These are phyloP conservation scores for Vimba vimba DNA, from an alignment of 2,113 vertebrate species.

Conservation along the genomic window DNA sequence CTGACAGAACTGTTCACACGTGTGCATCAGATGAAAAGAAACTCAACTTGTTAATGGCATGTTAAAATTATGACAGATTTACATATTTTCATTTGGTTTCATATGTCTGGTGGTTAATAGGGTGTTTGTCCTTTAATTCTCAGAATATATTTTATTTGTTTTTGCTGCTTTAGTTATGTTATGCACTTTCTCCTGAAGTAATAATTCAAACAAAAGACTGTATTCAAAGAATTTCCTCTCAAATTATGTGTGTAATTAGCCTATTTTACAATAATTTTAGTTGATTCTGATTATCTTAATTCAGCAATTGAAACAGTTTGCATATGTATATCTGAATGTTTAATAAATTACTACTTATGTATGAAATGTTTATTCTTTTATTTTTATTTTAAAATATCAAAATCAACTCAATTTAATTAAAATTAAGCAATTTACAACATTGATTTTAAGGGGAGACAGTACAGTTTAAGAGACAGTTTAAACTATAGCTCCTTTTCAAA, in stretches of 20 bases:
- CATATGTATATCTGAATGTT: background rate
- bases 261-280: background rate
- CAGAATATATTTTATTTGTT: background rate
- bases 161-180: background rate
- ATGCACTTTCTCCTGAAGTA: background rate
- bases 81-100: conserved; percentile 11
- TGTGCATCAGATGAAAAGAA: background rate
- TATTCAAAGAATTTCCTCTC: background rate
- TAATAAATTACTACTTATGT: background rate
- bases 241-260: background rate
- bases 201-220: background rate
- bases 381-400: background rate
- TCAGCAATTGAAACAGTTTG: background rate
- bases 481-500: background rate
- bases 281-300: background rate
- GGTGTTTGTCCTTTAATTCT: conserved; percentile 3
- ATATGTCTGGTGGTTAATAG: conserved; percentile 3
- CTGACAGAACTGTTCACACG: conserved; percentile 10
- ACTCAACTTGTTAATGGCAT: background rate
- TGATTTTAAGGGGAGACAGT: background rate
- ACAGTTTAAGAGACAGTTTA: too few species aligned
- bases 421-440: background rate
- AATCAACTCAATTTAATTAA: background rate
- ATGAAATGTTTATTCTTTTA: background rate
- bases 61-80: conserved; percentile 4